Conservation (phyloP, 2,888 invertebrate species). For the Blastobasis lacticolella region DNA sequence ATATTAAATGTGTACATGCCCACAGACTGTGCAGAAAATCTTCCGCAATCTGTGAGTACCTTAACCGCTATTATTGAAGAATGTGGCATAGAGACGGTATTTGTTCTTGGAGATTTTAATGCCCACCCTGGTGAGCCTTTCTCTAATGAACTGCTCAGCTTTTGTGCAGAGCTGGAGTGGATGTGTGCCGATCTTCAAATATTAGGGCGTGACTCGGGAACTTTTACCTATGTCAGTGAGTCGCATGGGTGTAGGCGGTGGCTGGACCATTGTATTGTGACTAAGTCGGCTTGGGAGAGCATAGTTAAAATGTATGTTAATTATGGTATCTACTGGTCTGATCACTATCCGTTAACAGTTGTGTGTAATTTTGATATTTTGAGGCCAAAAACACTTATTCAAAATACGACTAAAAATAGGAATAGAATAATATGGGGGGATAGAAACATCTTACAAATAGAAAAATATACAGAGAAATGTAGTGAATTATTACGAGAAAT, state of each 20-base stretch:
- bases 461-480: slow-evolving; percentile 2
- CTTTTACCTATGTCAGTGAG: slow-evolving; percentile 13
- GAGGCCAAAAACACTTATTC: neutral
- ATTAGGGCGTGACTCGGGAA: neutral
- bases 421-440: slow-evolving; percentile 14
- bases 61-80: slow-evolving; percentile 9
- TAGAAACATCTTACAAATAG: slow-evolving; percentile 6
- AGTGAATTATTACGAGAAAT: slow-evolving; percentile 1
- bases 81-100: slow-evolving; percentile 4
- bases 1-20: slow-evolving; percentile 14
- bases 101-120: slow-evolving; percentile 13
- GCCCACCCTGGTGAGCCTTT: slow-evolving; percentile 13
- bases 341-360: slow-evolving; percentile 13
- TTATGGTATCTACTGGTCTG: slow-evolving; percentile 13
- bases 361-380: neutral
- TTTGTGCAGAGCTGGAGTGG: slow-evolving; percentile 13
- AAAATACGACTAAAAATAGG: slow-evolving; percentile 1
- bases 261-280: slow-evolving; percentile 14
- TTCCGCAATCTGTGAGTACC: slow-evolving; percentile 13
- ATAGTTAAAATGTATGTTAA: slow-evolving; percentile 1
- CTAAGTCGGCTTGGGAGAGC: slow-evolving; percentile 5
- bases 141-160: slow-evolving; percentile 8
- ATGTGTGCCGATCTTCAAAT: slow-evolving; percentile 9
- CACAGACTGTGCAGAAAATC: slow-evolving; percentile 8
- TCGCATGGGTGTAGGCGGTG: slow-evolving; percentile 10